phyloP scores from a whole-genome alignment of 2,797 vertebrate genomes.

The Gephyroberyx darwinii region DNA sequence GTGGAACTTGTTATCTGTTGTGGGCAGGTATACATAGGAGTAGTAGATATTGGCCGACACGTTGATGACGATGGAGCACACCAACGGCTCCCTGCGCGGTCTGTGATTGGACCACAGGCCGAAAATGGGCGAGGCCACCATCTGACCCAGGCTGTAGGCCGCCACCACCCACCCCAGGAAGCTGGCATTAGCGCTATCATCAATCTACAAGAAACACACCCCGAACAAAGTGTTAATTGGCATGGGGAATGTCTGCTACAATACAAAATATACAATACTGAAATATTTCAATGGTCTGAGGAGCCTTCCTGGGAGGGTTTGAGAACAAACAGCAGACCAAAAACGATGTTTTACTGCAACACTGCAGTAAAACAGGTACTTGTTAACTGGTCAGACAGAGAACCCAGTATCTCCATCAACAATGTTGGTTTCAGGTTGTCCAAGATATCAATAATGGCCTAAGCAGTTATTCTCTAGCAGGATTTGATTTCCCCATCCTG shows the following conservation, averaged over 20 bases:
- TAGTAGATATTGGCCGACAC: slow-evolving; percentile 92
- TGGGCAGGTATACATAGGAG: slow-evolving; percentile 86
- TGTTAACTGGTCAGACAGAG: too few relatives aligned
- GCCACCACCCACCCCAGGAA: slow-evolving; percentile 98
- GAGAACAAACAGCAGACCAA: too few relatives aligned
- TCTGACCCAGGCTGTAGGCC: slow-evolving; percentile 94
- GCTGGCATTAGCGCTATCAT: slow-evolving; percentile 84
- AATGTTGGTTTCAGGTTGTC: too few relatives aligned
- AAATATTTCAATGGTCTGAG: neutral
- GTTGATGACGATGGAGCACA: slow-evolving; percentile 90
- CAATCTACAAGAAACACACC: slow-evolving; percentile 79
- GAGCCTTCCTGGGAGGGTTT: too few relatives aligned
- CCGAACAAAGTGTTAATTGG: neutral
- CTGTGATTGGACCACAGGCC: slow-evolving; percentile 95
- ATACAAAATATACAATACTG: neutral
- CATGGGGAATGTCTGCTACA: neutral
- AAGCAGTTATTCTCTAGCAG: too few relatives aligned
- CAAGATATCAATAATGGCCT: too few relatives aligned
- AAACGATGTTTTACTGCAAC: too few relatives aligned
- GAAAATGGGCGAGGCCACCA: slow-evolving; percentile 94
- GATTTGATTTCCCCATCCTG: too few relatives aligned
- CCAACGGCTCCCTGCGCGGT: slow-evolving; percentile 88
- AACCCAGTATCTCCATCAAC: too few relatives aligned
- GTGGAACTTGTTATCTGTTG: slow-evolving; percentile 89
- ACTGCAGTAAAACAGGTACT: too few relatives aligned